phyloP scores from a whole-genome alignment of 2,113 vertebrate genomes.

The Murina feae region DNA sequence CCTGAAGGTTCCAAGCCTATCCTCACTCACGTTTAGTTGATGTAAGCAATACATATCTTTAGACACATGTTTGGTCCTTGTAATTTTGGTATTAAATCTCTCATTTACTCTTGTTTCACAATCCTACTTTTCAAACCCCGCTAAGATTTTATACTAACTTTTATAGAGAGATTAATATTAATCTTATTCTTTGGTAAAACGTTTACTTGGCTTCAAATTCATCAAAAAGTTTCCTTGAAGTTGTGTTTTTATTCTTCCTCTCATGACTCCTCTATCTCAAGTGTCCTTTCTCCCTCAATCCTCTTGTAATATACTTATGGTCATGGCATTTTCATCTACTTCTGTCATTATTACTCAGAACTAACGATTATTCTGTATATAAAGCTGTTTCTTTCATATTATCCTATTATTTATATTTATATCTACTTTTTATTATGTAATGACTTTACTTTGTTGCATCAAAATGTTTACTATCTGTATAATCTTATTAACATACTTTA shows the following conservation, averaged over 20 bases:
- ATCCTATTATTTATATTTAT: background rate
- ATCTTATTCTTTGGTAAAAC: background rate
- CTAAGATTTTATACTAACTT: background rate
- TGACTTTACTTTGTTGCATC: background rate
- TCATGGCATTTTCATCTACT: background rate
- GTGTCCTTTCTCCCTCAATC: background rate
- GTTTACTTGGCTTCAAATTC: background rate
- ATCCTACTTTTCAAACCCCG: background rate
- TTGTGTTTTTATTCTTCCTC: background rate
- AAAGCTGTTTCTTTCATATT: background rate
- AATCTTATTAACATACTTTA: background rate
- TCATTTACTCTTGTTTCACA: background rate
- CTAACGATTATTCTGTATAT: background rate
- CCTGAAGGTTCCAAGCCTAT: background rate
- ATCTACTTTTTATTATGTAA: background rate
- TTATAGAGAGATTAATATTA: background rate
- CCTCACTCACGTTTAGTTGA: background rate
- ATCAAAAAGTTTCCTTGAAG: background rate
- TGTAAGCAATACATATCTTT: background rate
- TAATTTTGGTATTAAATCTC: background rate
- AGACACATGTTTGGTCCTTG: background rate
- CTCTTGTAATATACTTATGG: background rate
- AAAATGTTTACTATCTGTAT: background rate
- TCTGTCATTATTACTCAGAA: background rate
- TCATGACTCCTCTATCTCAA: background rate